Evolutionary conservation across 1,140 invertebrate species (phyloP).

Genomic region (Lepidurus apus): DNA sequence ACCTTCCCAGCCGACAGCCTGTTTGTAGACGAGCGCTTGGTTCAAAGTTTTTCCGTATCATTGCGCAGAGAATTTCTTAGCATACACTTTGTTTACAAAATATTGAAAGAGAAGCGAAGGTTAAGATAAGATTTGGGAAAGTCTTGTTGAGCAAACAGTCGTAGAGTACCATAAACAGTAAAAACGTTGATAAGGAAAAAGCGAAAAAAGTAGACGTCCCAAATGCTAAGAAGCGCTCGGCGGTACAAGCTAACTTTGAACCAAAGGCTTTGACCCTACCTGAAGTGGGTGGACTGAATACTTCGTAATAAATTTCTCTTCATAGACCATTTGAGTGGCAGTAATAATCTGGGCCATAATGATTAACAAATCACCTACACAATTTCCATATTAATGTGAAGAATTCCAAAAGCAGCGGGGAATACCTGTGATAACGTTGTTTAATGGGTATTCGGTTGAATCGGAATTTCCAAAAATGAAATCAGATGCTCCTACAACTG

Average conservation of each 20-base stretch:
- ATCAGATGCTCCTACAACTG: conserved; percentile 76
- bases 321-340: conserved; percentile 88
- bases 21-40: conserved; percentile 35
- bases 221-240: neutral
- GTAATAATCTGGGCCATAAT: conserved; percentile 84
- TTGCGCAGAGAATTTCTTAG: neutral
- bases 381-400: conserved; percentile 30
- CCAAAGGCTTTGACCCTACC: conserved; percentile 42
- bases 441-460: conserved; percentile 52
- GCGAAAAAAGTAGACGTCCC: too few species aligned
- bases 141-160: too few species aligned
- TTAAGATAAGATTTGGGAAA: too few species aligned
- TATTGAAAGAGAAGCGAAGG: neutral
- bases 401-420: neutral
- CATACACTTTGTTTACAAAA: neutral
- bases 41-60: conserved; percentile 9
- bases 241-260: neutral
- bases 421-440: conserved; percentile 70
- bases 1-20: conserved; percentile 89
- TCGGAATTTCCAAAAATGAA: conserved; percentile 51
- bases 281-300: conserved; percentile 75
- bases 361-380: conserved; percentile 79
- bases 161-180: too few species aligned
- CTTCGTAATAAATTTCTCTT: conserved; percentile 81
- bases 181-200: too few species aligned